phyloP scores from a whole-genome alignment of 1,140 invertebrate species.

The Fopius arisanus region DNA sequence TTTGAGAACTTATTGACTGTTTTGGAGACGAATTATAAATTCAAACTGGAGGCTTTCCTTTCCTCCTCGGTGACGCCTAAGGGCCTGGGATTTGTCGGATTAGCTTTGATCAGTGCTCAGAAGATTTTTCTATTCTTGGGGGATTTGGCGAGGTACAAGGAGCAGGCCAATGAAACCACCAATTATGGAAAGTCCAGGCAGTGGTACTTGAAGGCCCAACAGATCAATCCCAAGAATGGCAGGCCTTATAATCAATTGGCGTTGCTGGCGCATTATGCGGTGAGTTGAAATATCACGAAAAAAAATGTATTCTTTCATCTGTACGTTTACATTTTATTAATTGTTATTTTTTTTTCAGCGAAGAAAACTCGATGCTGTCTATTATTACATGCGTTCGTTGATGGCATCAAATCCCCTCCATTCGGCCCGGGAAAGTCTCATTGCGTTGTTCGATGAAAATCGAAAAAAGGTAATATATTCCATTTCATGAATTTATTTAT shows the following conservation, averaged over 20 bases:
- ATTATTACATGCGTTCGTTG: constrained; percentile 94
- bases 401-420: constrained; percentile 93
- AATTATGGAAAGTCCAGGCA: constrained; percentile 88
- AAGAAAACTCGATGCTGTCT: constrained; percentile 94
- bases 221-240: constrained; percentile 94
- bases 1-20: constrained; percentile 79
- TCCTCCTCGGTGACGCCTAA: constrained; percentile 66
- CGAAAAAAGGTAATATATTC: constrained; percentile 80
- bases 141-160: constrained; percentile 89
- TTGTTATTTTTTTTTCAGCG: constrained; percentile 68
- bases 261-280: constrained; percentile 88
- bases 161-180: constrained; percentile 81
- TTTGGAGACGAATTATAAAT: constrained; percentile 78
- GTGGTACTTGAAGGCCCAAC: constrained; percentile 93
- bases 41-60: constrained; percentile 72
- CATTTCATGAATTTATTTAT: not conserved
- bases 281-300: constrained; percentile 65
- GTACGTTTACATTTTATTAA: no score
- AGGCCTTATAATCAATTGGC: constrained; percentile 94
- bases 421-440: constrained; percentile 87
- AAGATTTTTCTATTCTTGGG: constrained; percentile 89
- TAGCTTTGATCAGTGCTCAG: constrained; percentile 84
- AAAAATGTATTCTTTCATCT: no score
- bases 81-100: constrained; percentile 73
- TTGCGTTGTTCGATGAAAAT: constrained; percentile 91